Evolutionary conservation across 2,888 invertebrate genomes (phyloP).

Genomic region (Helicoverpa assulta): DNA sequence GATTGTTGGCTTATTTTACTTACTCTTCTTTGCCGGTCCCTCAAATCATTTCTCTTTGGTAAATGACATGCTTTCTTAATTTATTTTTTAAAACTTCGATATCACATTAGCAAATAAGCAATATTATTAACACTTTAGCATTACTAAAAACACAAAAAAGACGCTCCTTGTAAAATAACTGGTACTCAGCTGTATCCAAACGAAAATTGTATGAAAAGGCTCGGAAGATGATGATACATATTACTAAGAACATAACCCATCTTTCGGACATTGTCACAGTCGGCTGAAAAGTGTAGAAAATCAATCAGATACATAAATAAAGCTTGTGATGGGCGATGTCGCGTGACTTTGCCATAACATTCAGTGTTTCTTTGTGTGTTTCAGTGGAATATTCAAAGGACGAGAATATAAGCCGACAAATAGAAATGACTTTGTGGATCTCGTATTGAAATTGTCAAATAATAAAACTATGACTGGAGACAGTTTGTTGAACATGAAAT

Average conservation of each 20-base stretch:
- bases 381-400: constrained; percentile 63
- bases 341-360: constrained; percentile 48
- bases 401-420: constrained; percentile 63
- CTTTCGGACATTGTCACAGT: neutral
- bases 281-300: neutral
- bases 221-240: no score
- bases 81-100: no score
- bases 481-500: constrained; percentile 63
- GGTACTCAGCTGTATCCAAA: no score
- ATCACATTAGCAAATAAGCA: no score
- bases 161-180: no score
- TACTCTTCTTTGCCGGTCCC: no score
- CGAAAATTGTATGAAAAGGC: no score
- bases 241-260: neutral
- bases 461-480: constrained; percentile 67
- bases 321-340: constrained; percentile 8
- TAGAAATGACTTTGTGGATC: constrained; percentile 76
- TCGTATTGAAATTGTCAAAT: constrained; percentile 68
- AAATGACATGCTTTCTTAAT: no score
- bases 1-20: no score
- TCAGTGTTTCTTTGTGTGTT: constrained; percentile 47
- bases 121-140: no score
- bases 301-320: constrained; percentile 25
- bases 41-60: no score
- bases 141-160: no score